Conservation (phyloP, 2,113 vertebrate species). For the Callithrix jacchus region DNA sequence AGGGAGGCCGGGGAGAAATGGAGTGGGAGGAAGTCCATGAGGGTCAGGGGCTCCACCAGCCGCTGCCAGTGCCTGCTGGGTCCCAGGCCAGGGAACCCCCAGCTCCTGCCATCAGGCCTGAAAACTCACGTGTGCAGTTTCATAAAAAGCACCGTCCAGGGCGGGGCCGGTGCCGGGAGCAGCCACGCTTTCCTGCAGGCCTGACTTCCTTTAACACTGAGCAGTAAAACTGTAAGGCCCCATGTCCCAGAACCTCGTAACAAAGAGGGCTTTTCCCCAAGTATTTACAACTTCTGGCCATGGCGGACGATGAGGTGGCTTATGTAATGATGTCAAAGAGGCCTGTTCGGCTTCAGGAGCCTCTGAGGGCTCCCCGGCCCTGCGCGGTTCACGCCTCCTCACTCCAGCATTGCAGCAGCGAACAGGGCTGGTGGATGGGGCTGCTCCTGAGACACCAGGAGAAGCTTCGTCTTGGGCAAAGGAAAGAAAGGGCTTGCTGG, state of each 20-base stretch:
- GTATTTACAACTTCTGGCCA: conserved; percentile 44
- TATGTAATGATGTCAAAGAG: conserved; percentile 3
- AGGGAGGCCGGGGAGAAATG: rapidly evolving
- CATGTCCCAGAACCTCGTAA: neutral
- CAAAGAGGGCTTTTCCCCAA: neutral
- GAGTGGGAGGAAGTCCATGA: rapidly evolving
- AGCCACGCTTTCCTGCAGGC: neutral
- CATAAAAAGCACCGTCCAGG: rapidly evolving
- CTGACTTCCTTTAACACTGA: neutral
- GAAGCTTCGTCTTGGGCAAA: neutral
- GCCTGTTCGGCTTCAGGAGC: neutral
- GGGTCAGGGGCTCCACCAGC: neutral
- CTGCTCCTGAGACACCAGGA: neutral
- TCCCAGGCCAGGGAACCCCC: neutral
- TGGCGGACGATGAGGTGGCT: neutral
- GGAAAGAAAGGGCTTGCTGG: neutral
- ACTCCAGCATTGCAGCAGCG: rapidly evolving
- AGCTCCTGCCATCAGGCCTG: rapidly evolving
- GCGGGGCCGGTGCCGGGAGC: neutral
- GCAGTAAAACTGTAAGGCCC: conserved; percentile 37
- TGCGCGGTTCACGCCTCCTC: rapidly evolving
- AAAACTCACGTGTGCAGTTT: neutral
- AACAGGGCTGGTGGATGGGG: neutral
- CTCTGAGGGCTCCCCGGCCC: rapidly evolving
- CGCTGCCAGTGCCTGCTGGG: rapidly evolving